phyloP scores from a whole-genome alignment of 2,888 invertebrate genomes.

The Dorcus parallelipipedus region DNA sequence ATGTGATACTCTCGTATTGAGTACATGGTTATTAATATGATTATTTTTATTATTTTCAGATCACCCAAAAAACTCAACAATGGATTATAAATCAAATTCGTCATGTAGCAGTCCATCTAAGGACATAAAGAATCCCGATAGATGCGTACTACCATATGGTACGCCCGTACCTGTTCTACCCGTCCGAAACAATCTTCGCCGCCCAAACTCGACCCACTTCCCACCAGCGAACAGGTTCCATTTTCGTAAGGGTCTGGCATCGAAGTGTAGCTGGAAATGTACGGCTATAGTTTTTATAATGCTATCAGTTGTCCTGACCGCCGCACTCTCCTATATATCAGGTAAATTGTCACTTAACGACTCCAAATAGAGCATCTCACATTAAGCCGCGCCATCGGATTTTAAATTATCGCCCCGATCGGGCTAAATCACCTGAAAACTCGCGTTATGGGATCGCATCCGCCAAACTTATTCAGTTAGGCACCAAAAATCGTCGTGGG shows the following conservation, averaged over 20 bases:
- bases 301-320: conserved; percentile 76
- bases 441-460: no score
- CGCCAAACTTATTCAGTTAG: no score
- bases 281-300: conserved; percentile 85
- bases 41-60: conserved; percentile 55
- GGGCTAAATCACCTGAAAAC: neutral
- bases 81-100: conserved; percentile 85
- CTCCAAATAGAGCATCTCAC: conserved; percentile 5
- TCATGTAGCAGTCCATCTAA: conserved; percentile 86
- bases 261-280: conserved; percentile 89
- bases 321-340: conserved; percentile 83
- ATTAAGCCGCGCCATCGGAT: conserved; percentile 5
- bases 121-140: conserved; percentile 61
- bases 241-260: conserved; percentile 81
- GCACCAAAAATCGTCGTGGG: no score
- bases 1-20: neutral
- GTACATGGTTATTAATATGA: neutral
- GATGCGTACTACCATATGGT: conserved; percentile 50
- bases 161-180: conserved; percentile 67
- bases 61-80: conserved; percentile 83
- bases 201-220: conserved; percentile 66
- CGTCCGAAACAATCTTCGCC: conserved; percentile 67
- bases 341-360: conserved; percentile 54
- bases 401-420: conserved; percentile 8
- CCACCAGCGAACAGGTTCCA: conserved; percentile 75